Conservation (phyloP, 1,140 invertebrate species). For the Calliopsis andreniformis region DNA sequence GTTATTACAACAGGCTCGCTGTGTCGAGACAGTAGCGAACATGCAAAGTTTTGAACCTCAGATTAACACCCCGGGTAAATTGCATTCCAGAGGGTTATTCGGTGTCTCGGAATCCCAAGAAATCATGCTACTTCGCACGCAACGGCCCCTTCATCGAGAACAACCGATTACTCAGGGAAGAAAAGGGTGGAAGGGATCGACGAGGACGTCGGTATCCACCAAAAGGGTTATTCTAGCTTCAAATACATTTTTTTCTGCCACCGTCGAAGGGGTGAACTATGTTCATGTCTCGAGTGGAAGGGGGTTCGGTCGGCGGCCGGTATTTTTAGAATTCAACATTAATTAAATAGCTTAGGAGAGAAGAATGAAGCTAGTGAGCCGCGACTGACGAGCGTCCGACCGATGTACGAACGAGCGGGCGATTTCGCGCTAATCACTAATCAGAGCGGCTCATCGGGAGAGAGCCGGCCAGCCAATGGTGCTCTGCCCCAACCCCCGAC, state of each 20-base stretch:
- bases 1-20: not conserved
- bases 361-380: constrained; percentile 68
- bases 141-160: not conserved
- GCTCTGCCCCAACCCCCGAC: constrained; percentile 28
- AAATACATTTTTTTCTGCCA: constrained; percentile 52
- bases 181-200: not conserved
- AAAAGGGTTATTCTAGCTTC: constrained; percentile 52
- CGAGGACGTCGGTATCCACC: not conserved
- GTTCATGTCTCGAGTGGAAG: constrained; percentile 40
- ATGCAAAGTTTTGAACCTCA: not conserved
- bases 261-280: constrained; percentile 7
- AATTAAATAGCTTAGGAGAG: constrained; percentile 67
- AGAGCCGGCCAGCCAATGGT: constrained; percentile 53
- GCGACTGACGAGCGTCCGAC: constrained; percentile 66
- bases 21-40: not conserved
- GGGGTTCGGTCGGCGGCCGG: constrained; percentile 42
- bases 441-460: constrained; percentile 61
- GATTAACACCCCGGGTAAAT: not conserved
- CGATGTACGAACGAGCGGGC: constrained; percentile 65
- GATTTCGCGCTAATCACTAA: constrained; percentile 70
- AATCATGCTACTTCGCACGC: not conserved
- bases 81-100: not conserved
- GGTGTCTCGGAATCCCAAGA: not conserved
- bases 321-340: constrained; percentile 70
- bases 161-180: not conserved